Conservation (phyloP, 2,113 vertebrate species). For the Alexandromys fortis region DNA sequence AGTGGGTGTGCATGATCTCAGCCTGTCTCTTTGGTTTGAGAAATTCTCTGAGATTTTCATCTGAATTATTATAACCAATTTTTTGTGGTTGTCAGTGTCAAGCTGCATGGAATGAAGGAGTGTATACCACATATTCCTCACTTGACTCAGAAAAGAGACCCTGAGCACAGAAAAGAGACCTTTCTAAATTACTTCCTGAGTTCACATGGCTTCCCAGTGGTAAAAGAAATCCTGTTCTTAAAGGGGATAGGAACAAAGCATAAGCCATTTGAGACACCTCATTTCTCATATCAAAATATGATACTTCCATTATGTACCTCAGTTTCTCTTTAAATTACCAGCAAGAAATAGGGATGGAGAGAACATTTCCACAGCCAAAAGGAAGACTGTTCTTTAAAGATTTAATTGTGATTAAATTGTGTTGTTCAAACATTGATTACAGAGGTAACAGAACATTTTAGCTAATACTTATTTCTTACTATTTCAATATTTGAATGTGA, state of each 20-base stretch:
- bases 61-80: conserved; percentile 10
- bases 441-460: neutral
- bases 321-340: neutral
- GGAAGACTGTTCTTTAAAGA: neutral
- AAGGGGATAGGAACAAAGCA: neutral
- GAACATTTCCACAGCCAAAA: neutral
- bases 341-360: neutral
- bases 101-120: neutral
- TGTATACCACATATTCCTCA: neutral
- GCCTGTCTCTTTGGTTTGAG: neutral
- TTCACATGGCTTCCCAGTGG: neutral
- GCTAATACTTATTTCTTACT: neutral
- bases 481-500: neutral
- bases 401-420: neutral
- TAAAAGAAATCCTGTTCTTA: neutral
- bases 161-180: neutral
- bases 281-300: neutral
- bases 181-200: neutral
- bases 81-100: neutral
- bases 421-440: neutral
- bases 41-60: neutral
- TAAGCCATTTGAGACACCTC: fast-evolving
- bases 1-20: neutral
- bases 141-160: neutral
- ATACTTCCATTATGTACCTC: neutral